These are phyloP conservation scores for Pristionchus arcanus DNA, from an alignment of 2,888 invertebrate genomes.

Conservation along the genomic window DNA sequence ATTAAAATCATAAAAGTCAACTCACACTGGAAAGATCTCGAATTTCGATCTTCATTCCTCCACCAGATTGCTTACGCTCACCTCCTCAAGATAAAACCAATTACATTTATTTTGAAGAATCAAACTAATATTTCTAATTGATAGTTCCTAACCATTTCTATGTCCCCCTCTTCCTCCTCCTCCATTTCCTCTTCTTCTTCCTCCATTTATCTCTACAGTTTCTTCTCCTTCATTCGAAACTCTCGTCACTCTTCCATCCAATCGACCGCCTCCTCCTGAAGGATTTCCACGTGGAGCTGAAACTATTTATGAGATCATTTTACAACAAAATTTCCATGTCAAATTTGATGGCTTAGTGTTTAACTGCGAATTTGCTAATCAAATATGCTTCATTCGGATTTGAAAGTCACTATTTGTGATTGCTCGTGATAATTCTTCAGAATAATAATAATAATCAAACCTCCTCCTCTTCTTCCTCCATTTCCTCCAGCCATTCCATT, in stretches of 20 bases:
- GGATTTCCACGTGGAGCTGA: background rate
- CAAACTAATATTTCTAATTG: background rate
- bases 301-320: background rate
- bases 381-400: too few relatives aligned
- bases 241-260: slow-evolving; percentile 50
- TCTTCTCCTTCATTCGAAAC: slow-evolving; percentile 29
- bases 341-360: too few relatives aligned
- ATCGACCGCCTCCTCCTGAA: slow-evolving; percentile 10
- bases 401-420: background rate
- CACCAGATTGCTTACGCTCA: background rate
- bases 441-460: background rate
- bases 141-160: background rate
- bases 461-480: slow-evolving; percentile 14
- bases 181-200: slow-evolving; percentile 41
- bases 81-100: background rate
- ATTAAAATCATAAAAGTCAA: background rate
- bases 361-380: too few relatives aligned
- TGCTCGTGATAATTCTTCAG: background rate
- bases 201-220: background rate
- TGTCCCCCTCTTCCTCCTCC: slow-evolving; percentile 18
- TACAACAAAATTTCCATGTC: too few relatives aligned
- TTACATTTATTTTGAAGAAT: background rate
- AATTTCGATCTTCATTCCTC: slow-evolving; percentile 44
- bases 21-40: slow-evolving; percentile 5
- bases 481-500: background rate